Percentiles rank a stretch among this genome's conserved stretches.
phyloP scores from a whole-genome alignment of 2,797 vertebrate genomes.

The Eurystomus glaucurus region DNA sequence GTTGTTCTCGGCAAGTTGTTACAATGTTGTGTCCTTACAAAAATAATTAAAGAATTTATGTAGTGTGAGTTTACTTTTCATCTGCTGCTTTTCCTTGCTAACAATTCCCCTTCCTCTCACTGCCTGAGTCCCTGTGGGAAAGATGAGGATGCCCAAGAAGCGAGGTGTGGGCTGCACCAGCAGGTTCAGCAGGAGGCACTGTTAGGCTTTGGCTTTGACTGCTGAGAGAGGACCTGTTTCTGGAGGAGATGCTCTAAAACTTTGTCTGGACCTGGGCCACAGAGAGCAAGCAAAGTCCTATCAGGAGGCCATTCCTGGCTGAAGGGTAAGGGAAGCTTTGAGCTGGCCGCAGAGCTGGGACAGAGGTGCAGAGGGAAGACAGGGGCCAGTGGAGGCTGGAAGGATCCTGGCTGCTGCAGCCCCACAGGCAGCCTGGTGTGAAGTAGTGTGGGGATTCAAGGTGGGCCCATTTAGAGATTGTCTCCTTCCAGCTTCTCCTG shows the following conservation, averaged over 20 bases:
- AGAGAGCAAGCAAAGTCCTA: not conserved
- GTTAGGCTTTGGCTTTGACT: not conserved
- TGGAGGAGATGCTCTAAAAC: not conserved
- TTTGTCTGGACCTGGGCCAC: not conserved
- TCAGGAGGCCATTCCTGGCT: not conserved
- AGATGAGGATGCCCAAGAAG: not conserved
- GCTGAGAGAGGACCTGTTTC: not conserved
- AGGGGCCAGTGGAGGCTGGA: rapidly evolving
- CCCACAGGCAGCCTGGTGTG: not conserved
- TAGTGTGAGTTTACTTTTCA: constrained; percentile 72
- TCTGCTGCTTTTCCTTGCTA: not conserved
- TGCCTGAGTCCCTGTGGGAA: not conserved
- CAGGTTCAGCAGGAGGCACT: constrained; percentile 27
- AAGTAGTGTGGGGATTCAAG: not conserved
- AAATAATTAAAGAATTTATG: constrained; percentile 70
- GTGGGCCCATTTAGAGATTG: not conserved
- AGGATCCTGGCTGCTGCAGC: not conserved
- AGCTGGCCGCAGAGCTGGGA: not conserved
- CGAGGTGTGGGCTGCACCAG: rapidly evolving
- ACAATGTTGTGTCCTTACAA: constrained; percentile 75
- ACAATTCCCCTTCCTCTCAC: not conserved
- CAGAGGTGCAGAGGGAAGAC: not conserved
- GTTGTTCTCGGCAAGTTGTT: constrained; percentile 80
- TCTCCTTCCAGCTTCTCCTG: not conserved
- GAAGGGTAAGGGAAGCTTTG: not conserved